Conservation (phyloP, 2,797 vertebrate genomes). For the Halcyon leucocephala region DNA sequence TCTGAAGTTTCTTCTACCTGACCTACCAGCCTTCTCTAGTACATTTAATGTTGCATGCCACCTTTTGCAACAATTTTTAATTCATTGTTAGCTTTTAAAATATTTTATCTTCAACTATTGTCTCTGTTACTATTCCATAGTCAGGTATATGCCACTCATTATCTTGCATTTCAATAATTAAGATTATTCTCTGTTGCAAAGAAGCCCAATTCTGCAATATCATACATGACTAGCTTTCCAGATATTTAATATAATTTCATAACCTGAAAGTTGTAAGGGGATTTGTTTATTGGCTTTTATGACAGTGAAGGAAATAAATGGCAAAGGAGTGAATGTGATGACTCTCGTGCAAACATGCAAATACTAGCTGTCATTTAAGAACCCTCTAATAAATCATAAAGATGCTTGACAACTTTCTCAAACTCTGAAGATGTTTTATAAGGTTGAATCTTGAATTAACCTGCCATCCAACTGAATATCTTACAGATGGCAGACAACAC, state of each 20-base stretch:
- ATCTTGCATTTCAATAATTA: background rate
- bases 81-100: background rate
- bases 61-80: background rate
- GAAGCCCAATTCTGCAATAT: background rate
- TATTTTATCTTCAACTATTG: background rate
- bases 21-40: background rate
- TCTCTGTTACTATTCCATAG: background rate
- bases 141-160: background rate
- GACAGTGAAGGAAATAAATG: background rate
- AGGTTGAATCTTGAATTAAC: background rate
- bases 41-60: background rate
- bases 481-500: background rate
- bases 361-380: background rate
- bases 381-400: background rate
- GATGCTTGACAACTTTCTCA: background rate
- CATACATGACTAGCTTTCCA: background rate
- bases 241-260: background rate
- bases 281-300: background rate
- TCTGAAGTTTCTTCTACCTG: background rate
- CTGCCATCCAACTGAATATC: background rate
- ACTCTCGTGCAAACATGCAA: background rate
- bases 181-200: background rate
- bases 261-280: background rate
- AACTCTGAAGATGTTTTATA: background rate
- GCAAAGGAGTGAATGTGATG: background rate